Conservation (phyloP, 2,113 vertebrate genomes). For the Malaclemys terrapin region DNA sequence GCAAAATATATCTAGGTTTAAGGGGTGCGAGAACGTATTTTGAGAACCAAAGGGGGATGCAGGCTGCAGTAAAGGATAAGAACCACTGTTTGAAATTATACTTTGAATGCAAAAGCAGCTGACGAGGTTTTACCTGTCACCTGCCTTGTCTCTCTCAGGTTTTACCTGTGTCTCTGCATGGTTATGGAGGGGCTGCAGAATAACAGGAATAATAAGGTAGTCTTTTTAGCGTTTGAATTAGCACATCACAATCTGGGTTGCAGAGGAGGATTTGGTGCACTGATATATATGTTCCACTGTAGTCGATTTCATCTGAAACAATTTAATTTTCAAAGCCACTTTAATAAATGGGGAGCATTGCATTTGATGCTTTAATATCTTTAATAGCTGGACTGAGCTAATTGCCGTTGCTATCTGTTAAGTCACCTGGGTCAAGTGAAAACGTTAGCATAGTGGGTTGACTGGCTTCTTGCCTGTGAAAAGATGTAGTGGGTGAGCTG, state of each 20-base stretch:
- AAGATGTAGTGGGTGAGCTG: neutral
- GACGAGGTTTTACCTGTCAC: neutral
- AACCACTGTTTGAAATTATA: fast-evolving
- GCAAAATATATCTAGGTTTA: too few species aligned
- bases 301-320: neutral
- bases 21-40: too few species aligned
- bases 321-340: neutral
- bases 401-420: neutral
- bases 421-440: neutral
- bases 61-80: too few species aligned
- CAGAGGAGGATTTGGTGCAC: neutral
- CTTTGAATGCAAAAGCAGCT: fast-evolving
- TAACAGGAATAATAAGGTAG: neutral
- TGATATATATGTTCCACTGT: neutral
- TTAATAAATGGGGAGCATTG: neutral
- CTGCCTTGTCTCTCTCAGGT: neutral
- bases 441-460: neutral
- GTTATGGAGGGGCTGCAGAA: neutral
- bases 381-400: neutral
- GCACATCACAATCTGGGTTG: fast-evolving
- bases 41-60: too few species aligned
- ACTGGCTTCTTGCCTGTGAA: neutral
- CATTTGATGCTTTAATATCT: neutral
- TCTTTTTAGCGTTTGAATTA: neutral
- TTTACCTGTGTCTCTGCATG: neutral